Evolutionary conservation across 92 coral and sea anemone species (phyloP), one percentile per base, ranked within the genome.

Genomic region (Ricordea florida): DNA sequence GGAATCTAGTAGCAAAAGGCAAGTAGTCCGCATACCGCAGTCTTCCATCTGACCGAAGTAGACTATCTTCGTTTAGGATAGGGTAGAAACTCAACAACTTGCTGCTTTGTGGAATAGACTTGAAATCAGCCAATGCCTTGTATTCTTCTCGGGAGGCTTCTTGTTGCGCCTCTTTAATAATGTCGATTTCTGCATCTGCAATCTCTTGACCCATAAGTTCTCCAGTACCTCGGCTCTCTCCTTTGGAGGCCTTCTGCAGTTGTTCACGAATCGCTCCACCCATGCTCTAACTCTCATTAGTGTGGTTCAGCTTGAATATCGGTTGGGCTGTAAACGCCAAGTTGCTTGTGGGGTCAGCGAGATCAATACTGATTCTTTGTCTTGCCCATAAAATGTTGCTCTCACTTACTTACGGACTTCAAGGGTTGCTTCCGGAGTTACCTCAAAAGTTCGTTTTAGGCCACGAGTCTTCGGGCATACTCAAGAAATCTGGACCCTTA

Each of bases 11-110:
- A 56, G 72, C 83, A 42, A 44, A 73, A 11, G 83, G 79, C 29
- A 80, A 35, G 61, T 66, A 79, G 21, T 78, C 85, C 3, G 81
- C 85, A 28, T 78, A 48, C 21, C 30, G 26, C 10, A 74, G 49
- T 3, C 82, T 73, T 16, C 87, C 87, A 26, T 63, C 82, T 18
- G 68, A 82, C 44, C 87, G 45, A 29, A 84, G 71, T 29, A 84
- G 22, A 33, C 80, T 84, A 23, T 77, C 74, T 41, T 77, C 85
- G 49, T 76, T 46, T 7, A 31, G 68, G 66, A 16, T 21, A 10
- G 68, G 30, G 28, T 41, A 30, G 5, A 35, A 29, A 29, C 56
- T 67, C 36, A 47, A 28, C 37, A 67, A 34, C 61, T 71, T 71
- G 52, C 55, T 71, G 21, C 38, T 74, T 45, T 27, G 36, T 31